Conservation (phyloP, 2,888 invertebrate species). For the Silvanus unidentatus region DNA sequence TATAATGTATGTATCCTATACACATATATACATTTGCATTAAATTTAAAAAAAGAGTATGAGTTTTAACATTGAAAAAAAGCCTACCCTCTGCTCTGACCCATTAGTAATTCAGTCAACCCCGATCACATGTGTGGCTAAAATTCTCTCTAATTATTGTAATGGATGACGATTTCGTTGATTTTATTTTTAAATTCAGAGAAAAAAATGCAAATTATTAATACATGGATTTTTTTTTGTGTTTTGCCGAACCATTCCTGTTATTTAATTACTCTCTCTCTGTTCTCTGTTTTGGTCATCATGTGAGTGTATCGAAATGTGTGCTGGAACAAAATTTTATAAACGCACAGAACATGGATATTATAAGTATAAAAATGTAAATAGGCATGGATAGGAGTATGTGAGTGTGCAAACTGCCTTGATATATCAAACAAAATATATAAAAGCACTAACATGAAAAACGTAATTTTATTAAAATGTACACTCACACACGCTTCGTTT, state of each 20-base stretch:
- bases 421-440: constrained; percentile 23
- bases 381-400: not conserved
- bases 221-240: constrained; percentile 27
- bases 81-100: constrained; percentile 35
- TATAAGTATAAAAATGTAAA: too few relatives aligned
- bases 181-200: constrained; percentile 38
- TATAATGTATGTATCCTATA: constrained; percentile 20
- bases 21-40: constrained; percentile 14
- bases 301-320: constrained; percentile 8
- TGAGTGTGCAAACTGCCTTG: constrained; percentile 13
- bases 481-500: constrained; percentile 9
- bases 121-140: constrained; percentile 40
- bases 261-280: constrained; percentile 27
- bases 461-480: constrained; percentile 13
- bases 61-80: constrained; percentile 32
- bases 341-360: too few relatives aligned
- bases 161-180: constrained; percentile 41
- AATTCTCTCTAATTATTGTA: constrained; percentile 42
- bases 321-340: too few relatives aligned
- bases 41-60: constrained; percentile 18
- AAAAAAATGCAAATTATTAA: constrained; percentile 40
- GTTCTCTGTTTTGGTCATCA: constrained; percentile 27
- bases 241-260: constrained; percentile 22
- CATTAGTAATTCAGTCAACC: constrained; percentile 42
- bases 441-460: constrained; percentile 10